phyloP scores from a whole-genome alignment of 2,797 vertebrate genomes.

The Nyctalus aviator region DNA sequence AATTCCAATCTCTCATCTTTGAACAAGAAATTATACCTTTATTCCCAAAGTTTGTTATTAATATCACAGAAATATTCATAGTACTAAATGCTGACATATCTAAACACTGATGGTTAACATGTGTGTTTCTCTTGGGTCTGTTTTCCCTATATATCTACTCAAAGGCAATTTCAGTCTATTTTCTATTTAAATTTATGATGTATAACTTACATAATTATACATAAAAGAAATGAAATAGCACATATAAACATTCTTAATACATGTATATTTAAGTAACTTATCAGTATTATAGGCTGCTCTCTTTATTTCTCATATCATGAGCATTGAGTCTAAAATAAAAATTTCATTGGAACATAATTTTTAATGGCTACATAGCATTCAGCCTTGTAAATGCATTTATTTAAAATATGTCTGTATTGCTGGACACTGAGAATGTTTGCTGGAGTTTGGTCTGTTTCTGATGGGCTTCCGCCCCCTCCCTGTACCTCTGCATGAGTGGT shows the following conservation, averaged over 20 bases:
- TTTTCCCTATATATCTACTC: not conserved
- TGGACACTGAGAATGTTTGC: not conserved
- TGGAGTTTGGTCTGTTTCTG: not conserved
- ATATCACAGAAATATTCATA: not conserved
- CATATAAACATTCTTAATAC: not conserved
- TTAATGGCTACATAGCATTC: not conserved
- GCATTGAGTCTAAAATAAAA: conserved; percentile 14
- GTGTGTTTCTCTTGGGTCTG: not conserved
- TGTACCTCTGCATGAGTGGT: not conserved
- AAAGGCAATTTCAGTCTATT: conserved; percentile 7
- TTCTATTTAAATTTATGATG: conserved; percentile 2
- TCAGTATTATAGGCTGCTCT: not conserved
- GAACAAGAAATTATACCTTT: conserved; percentile 15
- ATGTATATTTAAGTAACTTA: conserved; percentile 2
- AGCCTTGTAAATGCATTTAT: not conserved
- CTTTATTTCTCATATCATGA: not conserved
- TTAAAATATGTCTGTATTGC: not conserved
- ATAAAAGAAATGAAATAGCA: not conserved
- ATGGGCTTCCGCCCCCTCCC: too few species aligned
- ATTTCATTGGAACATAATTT: conserved; percentile 33
- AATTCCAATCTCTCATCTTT: not conserved
- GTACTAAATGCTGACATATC: not conserved
- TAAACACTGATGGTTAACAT: not conserved
- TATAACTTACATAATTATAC: not conserved
- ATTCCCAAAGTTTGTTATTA: not conserved